Evolutionary conservation across 1,140 invertebrate genomes (phyloP).

Genomic region (Tribolium castaneum): DNA sequence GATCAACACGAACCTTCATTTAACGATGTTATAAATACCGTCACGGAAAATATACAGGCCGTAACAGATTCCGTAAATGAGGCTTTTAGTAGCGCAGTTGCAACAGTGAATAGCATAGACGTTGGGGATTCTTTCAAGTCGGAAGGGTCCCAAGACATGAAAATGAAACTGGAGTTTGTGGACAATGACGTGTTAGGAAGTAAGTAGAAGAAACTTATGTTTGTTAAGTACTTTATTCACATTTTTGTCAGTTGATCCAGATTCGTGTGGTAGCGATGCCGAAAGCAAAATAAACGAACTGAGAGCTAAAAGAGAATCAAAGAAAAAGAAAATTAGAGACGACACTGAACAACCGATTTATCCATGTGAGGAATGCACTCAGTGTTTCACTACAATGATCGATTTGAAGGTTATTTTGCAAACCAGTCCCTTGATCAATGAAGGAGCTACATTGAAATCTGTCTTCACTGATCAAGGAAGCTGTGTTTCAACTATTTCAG

Average conservation of each 20-base stretch:
- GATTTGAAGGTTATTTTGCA: constrained; percentile 49
- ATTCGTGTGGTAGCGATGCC: neutral
- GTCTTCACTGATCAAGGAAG: too few species aligned
- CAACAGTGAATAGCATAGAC: constrained; percentile 8
- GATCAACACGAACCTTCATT: neutral
- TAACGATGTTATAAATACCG: constrained; percentile 12
- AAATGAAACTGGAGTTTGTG: constrained; percentile 23
- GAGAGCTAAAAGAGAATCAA: constrained; percentile 60
- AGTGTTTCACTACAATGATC: constrained; percentile 50
- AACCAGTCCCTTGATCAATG: too few species aligned
- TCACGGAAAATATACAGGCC: neutral
- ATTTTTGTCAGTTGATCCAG: neutral
- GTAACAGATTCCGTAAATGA: neutral
- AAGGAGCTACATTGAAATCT: too few species aligned
- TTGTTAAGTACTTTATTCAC: neutral
- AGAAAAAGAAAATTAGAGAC: constrained; percentile 52
- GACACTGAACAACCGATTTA: constrained; percentile 55
- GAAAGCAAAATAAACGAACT: constrained; percentile 10
- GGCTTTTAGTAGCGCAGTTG: neutral
- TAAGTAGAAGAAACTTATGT: neutral
- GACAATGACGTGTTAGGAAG: constrained; percentile 10
- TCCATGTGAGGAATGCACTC: constrained; percentile 54
- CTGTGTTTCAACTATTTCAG: too few species aligned
- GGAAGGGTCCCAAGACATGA: neutral
- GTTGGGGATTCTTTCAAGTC: neutral